Conservation (phyloP, 35 echinoderm and acorn worm species). For the Amphiura filiformis region DNA sequence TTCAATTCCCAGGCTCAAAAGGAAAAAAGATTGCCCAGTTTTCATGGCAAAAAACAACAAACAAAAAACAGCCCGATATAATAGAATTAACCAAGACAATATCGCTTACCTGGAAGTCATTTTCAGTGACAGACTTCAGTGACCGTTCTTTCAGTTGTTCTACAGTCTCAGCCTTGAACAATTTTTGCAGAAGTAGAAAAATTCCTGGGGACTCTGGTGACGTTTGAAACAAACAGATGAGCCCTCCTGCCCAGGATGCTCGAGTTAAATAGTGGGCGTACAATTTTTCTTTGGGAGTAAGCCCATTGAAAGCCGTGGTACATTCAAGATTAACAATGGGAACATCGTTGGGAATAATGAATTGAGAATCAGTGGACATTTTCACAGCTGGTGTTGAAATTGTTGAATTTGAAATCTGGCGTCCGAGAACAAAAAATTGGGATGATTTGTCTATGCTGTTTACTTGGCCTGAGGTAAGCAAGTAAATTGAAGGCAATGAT, state of each 20-base stretch:
- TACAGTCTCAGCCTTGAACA: constrained; percentile 73
- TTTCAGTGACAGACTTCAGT: constrained; percentile 1
- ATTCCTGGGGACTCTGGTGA: constrained; percentile 87
- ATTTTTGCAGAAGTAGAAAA: constrained; percentile 69
- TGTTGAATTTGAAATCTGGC: no score
- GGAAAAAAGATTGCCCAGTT: no score
- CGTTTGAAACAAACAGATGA: constrained; percentile 86
- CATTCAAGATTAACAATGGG: constrained; percentile 86
- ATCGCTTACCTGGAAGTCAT: constrained; percentile 49
- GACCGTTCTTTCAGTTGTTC: constrained; percentile 53
- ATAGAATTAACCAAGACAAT: no score
- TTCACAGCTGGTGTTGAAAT: not conserved
- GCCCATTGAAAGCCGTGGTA: constrained; percentile 55
- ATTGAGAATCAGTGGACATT: constrained; percentile 73
- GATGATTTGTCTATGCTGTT: no score
- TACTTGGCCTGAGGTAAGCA: no score
- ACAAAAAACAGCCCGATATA: no score
- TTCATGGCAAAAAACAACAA: no score
- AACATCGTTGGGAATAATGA: constrained; percentile 76
- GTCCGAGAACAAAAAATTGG: no score
- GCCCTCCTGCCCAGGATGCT: constrained; percentile 80
- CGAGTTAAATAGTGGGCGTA: constrained; percentile 85
- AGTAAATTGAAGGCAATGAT: no score
- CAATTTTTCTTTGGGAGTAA: constrained; percentile 77
- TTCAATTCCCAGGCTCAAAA: no score